Evolutionary conservation across 2,113 vertebrate genomes (phyloP).

Genomic region (Fulmarus glacialis): DNA sequence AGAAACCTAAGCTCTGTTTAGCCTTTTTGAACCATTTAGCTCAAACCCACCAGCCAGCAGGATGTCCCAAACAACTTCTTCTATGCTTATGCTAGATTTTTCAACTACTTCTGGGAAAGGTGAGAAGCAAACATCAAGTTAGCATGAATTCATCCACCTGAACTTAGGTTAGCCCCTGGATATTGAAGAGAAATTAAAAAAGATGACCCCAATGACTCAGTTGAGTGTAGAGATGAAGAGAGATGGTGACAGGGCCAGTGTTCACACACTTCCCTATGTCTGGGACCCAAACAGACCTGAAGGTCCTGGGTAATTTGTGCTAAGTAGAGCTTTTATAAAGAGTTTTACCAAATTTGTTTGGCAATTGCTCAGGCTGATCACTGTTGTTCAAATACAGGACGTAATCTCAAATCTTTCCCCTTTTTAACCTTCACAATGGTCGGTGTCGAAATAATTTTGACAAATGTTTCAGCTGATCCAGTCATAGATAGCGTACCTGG

Average conservation of each 20-base stretch:
- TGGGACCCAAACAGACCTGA: not conserved
- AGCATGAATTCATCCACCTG: not conserved
- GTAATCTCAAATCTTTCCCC: not conserved
- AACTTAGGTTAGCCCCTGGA: not conserved
- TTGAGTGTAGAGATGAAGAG: not conserved
- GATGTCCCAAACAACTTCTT: not conserved
- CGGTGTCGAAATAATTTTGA: not conserved
- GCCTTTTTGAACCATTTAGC: not conserved
- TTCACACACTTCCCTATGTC: not conserved
- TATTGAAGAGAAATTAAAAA: not conserved
- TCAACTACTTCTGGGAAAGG: not conserved
- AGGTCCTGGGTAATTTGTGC: not conserved
- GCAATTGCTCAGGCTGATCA: not conserved
- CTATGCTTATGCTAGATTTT: not conserved
- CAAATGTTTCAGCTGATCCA: not conserved
- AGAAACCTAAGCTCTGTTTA: not conserved
- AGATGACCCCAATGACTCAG: not conserved
- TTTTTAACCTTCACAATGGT: not conserved
- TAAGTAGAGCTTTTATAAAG: not conserved
- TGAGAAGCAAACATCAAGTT: not conserved
- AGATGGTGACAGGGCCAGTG: not conserved
- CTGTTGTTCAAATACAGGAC: not conserved
- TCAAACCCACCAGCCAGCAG: not conserved
- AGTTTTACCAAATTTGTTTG: not conserved
- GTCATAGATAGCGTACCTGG: not conserved